Conservation (phyloP, 2,888 invertebrate species). For the Hypsopygia costalis region DNA sequence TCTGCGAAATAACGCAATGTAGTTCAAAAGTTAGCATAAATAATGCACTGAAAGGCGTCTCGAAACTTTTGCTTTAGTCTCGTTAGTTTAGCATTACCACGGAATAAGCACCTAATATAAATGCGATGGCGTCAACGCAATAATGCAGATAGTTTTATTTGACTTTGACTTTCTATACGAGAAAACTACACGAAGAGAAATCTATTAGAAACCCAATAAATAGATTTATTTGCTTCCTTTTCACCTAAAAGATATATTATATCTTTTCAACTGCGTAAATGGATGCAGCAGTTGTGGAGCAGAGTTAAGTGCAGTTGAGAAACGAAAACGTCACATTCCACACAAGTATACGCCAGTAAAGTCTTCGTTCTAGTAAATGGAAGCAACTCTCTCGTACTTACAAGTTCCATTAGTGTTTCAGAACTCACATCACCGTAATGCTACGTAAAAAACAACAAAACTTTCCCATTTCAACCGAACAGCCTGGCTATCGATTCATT, state of each 20-base stretch:
- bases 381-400: conserved; percentile 16
- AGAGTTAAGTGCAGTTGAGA: neutral
- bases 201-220: neutral
- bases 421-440: conserved; percentile 22
- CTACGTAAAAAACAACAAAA: conserved; percentile 21
- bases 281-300: neutral
- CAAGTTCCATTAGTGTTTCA: conserved; percentile 29
- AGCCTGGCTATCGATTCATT: conserved; percentile 31
- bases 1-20: too few species aligned
- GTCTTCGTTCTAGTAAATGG: conserved; percentile 15
- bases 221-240: neutral
- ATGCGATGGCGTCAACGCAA: too few species aligned
- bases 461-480: conserved; percentile 18
- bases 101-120: too few species aligned
- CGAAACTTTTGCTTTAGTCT: too few species aligned
- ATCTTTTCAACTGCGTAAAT: neutral
- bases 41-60: too few species aligned
- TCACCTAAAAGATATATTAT: neutral
- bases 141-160: neutral
- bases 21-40: too few species aligned
- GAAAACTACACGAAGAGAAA: neutral
- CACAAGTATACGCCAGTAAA: conserved; percentile 8
- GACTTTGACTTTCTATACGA: neutral
- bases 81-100: too few species aligned
- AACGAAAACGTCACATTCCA: neutral